These are phyloP conservation scores for Diorhabda elongata DNA, from an alignment of 1,140 invertebrate species.

Conservation along the genomic window DNA sequence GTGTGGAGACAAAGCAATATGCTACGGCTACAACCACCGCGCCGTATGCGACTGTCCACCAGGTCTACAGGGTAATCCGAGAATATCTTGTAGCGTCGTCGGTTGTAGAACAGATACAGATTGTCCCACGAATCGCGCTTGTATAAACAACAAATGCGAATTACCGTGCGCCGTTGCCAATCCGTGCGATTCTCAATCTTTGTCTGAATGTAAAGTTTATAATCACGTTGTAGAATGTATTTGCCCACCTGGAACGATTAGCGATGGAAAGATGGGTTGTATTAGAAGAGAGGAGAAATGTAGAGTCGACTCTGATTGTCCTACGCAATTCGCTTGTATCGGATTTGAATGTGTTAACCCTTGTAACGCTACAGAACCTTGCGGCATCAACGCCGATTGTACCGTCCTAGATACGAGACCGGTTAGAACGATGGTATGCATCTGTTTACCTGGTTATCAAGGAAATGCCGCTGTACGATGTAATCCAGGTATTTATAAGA, in stretches of 20 bases:
- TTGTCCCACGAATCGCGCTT: slow-evolving; percentile 70
- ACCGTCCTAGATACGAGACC: slow-evolving; percentile 75
- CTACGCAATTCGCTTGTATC: slow-evolving; percentile 76
- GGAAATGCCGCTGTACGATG: slow-evolving; percentile 76
- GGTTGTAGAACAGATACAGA: slow-evolving; percentile 71
- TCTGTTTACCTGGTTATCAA: slow-evolving; percentile 78
- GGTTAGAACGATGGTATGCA: slow-evolving; percentile 83
- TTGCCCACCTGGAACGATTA: slow-evolving; percentile 72
- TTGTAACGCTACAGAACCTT: slow-evolving; percentile 73
- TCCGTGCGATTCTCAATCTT: slow-evolving; percentile 57
- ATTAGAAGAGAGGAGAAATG: slow-evolving; percentile 61
- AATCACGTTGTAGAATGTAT: slow-evolving; percentile 72
- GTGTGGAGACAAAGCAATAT: slow-evolving; percentile 56
- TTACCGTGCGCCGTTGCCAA: slow-evolving; percentile 66
- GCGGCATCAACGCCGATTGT: slow-evolving; percentile 76
- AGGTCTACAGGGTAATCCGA: slow-evolving; percentile 77
- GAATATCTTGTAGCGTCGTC: slow-evolving; percentile 66
- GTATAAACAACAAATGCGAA: slow-evolving; percentile 73
- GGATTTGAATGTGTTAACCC: slow-evolving; percentile 78
- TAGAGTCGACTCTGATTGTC: slow-evolving; percentile 74
- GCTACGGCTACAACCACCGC: slow-evolving; percentile 72
- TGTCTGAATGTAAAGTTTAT: slow-evolving; percentile 70
- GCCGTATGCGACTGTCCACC: slow-evolving; percentile 75
- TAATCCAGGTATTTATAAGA: slow-evolving; percentile 57
- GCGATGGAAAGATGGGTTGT: slow-evolving; percentile 64